phyloP scores from a whole-genome alignment of 2,888 invertebrate genomes.

The Nebria salina region DNA sequence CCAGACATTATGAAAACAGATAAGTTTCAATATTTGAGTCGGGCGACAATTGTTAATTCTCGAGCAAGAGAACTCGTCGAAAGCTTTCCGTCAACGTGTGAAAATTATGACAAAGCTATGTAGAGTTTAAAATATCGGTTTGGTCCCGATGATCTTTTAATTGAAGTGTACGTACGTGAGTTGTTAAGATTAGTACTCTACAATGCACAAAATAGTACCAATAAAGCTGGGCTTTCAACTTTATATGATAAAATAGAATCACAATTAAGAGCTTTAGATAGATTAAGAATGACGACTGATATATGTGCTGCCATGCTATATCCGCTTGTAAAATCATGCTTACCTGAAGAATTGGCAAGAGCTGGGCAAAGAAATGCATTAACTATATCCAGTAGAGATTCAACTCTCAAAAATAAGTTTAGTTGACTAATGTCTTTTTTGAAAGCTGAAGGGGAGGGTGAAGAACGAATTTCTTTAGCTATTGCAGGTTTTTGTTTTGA shows the following conservation, averaged over 20 bases:
- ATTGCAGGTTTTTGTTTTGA: no score
- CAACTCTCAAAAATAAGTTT: neutral
- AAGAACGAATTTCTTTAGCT: no score
- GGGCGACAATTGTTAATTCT: no score
- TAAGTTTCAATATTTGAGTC: no score
- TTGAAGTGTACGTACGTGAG: neutral
- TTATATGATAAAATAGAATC: neutral
- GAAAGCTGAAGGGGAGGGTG: conserved; percentile 48
- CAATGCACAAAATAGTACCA: neutral
- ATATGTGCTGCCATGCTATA: conserved; percentile 20
- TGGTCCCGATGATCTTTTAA: conserved; percentile 9
- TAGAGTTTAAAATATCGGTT: neutral
- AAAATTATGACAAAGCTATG: no score
- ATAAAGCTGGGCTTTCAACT: no score
- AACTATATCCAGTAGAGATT: no score
- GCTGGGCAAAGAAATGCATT: conserved; percentile 21
- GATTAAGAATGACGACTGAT: neutral
- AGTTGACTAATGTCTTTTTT: conserved; percentile 48
- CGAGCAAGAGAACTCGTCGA: no score
- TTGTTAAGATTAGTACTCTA: neutral
- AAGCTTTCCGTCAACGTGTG: no score
- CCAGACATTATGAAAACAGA: no score
- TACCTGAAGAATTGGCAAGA: conserved; percentile 14
- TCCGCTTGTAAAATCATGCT: conserved; percentile 22
- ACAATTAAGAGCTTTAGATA: neutral